phyloP scores from a whole-genome alignment of 1,140 invertebrate species.

The Polypedilum vanderplanki region DNA sequence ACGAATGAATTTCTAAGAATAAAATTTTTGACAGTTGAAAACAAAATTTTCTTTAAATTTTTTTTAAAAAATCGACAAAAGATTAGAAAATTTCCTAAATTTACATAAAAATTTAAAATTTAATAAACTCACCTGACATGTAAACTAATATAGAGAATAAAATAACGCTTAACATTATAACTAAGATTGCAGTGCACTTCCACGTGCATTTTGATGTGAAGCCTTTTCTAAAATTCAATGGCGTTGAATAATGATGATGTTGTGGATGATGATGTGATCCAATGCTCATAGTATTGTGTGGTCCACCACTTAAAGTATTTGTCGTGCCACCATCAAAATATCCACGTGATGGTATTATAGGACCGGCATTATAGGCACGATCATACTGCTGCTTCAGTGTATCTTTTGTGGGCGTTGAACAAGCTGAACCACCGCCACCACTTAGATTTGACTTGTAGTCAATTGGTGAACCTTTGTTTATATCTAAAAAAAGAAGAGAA shows the following conservation, averaged over 20 bases:
- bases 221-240: constrained; percentile 75
- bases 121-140: constrained; percentile 66
- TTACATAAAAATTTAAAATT: not conserved
- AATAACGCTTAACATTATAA: constrained; percentile 72
- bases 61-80: too few species aligned
- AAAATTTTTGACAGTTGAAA: too few species aligned
- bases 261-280: constrained; percentile 32
- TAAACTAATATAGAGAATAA: constrained; percentile 75
- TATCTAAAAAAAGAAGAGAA: constrained; percentile 56
- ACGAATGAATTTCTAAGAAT: not conserved
- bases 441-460: constrained; percentile 70
- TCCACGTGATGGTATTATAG: constrained; percentile 66
- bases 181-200: constrained; percentile 80
- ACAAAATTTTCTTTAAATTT: too few species aligned
- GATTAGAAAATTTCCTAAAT: too few species aligned
- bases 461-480: constrained; percentile 78
- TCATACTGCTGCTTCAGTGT: constrained; percentile 61
- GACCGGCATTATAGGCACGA: constrained; percentile 50
- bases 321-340: constrained; percentile 49
- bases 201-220: constrained; percentile 79
- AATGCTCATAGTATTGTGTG: not conserved
- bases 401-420: constrained; percentile 44
- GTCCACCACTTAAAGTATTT: not conserved
- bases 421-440: constrained; percentile 39
- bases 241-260: constrained; percentile 41